These are phyloP conservation scores for Mustela nigripes DNA, from an alignment of 2,113 vertebrate species.

Conservation along the genomic window DNA sequence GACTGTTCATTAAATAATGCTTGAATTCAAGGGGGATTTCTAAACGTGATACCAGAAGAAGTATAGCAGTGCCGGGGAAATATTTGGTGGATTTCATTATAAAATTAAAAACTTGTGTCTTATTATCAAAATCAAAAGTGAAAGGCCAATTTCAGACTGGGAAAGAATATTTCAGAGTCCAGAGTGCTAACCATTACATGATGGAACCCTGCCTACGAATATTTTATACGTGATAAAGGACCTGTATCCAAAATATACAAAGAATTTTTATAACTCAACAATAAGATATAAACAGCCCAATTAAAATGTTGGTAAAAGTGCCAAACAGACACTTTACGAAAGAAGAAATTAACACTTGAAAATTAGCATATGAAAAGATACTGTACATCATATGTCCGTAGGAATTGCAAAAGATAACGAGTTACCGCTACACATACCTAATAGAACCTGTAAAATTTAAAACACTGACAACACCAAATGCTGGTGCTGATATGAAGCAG, in stretches of 20 bases:
- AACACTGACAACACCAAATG: background rate
- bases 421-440: background rate
- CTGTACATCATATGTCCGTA: background rate
- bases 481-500: background rate
- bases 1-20: background rate
- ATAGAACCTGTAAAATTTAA: background rate
- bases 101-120: background rate
- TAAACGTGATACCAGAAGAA: background rate
- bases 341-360: background rate
- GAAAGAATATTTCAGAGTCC: background rate
- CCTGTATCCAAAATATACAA: background rate
- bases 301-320: background rate
- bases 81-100: background rate
- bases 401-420: background rate
- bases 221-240: background rate
- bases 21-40: background rate
- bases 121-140: constrained; percentile 30
- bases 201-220: background rate
- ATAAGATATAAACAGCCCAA: background rate
- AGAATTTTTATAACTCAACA: background rate
- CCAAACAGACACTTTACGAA: background rate
- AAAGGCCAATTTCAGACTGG: background rate
- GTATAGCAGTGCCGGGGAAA: background rate
- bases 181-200: too few species aligned
- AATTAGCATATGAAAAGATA: background rate